Percentiles rank a stretch among this genome's conserved stretches.
phyloP scores from a whole-genome alignment of 37 sponge, comb jelly and placozoan genomes.

The Dysidea cf. avara region DNA sequence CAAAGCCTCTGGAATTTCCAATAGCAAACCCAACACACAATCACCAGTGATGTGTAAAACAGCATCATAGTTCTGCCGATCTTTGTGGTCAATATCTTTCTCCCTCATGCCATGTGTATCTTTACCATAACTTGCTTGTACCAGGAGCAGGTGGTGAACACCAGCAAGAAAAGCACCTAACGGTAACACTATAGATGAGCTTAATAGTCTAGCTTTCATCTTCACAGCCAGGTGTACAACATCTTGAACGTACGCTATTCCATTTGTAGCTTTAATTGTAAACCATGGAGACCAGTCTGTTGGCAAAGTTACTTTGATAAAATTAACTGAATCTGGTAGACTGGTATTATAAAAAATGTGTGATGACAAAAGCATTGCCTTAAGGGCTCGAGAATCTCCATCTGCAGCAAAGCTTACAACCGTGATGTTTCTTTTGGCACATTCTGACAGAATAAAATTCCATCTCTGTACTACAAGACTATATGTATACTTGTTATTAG shows the following conservation, averaged over 20 bases:
- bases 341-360: not conserved
- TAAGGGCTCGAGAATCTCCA: conserved; percentile 30
- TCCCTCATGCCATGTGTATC: conserved; percentile 17
- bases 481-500: conserved; percentile 21
- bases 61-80: conserved; percentile 27
- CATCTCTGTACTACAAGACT: conserved; percentile 16
- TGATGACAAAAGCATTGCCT: conserved; percentile 20
- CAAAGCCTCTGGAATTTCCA: not conserved
- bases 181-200: conserved; percentile 21
- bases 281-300: conserved; percentile 14
- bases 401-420: conserved; percentile 31
- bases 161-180: conserved; percentile 12
- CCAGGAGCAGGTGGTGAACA: not conserved
- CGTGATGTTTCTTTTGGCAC: conserved; percentile 10
- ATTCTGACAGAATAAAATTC: conserved; percentile 4
- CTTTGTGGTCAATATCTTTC: conserved; percentile 34
- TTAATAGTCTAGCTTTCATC: conserved; percentile 20
- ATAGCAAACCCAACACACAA: not conserved
- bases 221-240: conserved; percentile 37
- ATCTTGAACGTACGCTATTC: conserved; percentile 15
- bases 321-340: not conserved
- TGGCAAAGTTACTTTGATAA: conserved; percentile 1
- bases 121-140: not conserved
- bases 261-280: conserved; percentile 3
- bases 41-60: not conserved